phyloP scores from a whole-genome alignment of 2,113 vertebrate species.

The Caranx ignobilis region DNA sequence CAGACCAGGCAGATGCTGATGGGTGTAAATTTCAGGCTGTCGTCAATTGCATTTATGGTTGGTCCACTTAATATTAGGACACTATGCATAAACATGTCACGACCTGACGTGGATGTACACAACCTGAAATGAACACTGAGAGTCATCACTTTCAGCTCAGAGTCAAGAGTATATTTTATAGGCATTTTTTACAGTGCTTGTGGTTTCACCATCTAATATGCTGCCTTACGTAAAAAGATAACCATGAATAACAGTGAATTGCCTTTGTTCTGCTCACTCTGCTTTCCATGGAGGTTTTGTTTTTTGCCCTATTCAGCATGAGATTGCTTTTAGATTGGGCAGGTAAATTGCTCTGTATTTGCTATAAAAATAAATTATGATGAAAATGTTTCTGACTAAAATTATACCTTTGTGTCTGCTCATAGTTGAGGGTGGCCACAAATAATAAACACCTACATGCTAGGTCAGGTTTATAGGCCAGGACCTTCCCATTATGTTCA shows the following conservation, averaged over 20 bases:
- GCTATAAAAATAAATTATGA: slow-evolving; percentile 1
- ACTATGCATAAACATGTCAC: background rate
- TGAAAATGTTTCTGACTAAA: background rate
- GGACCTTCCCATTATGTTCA: slow-evolving; percentile 4
- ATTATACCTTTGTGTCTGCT: slow-evolving; percentile 8
- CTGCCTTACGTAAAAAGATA: background rate
- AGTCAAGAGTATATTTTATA: background rate
- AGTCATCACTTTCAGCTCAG: background rate
- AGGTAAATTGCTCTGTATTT: background rate
- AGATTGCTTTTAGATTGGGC: slow-evolving; percentile 20
- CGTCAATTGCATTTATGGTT: background rate
- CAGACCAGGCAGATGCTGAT: background rate
- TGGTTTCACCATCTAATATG: background rate
- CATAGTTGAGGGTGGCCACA: background rate
- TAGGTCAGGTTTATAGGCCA: background rate
- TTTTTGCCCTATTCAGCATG: background rate
- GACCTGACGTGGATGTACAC: background rate
- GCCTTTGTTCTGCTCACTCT: background rate
- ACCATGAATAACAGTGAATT: background rate
- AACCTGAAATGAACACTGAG: background rate
- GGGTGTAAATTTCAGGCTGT: background rate
- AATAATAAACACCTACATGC: slow-evolving; percentile 5
- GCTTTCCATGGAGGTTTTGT: background rate
- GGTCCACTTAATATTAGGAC: background rate
- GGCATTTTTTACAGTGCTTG: background rate